Evolutionary conservation across 2,797 vertebrate genomes (phyloP), one percentile per base, ranked within the genome.

Genomic region (Pseudochirops corinnae): DNA sequence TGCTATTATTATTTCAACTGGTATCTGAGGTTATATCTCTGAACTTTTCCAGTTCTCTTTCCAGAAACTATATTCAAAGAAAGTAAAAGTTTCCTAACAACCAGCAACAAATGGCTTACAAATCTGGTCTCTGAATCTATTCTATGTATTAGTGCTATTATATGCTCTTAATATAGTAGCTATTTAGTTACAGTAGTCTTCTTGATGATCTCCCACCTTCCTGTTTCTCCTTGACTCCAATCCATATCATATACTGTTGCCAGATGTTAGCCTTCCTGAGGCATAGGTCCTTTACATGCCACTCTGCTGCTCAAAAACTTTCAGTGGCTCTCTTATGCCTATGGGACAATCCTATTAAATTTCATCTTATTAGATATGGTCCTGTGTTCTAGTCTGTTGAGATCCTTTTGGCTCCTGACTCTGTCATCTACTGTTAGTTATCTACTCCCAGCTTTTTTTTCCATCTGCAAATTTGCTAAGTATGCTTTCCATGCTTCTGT

Each of bases 71-170:
- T 82, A 82, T 39, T 50, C 39, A 50, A 26, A 21, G 21, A 12
- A 87, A 39, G 21, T 46, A 26, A 87, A 87, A 46, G 12, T 12
- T 46, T 82, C n/a, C 21, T 87, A 87, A 87, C 74, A n/a, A 12
- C 16, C 39, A 24, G 0, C 52, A 56, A 91, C 46, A 62, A 93
- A 58, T 13, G 18, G 67, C 52, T 24, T 93, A 46, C 39, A 91
- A 94, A 57, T 92, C 60, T 58, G 29, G 18, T 46, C 92, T 96
- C 67, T 56, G 56, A 55, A 26, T 92, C 57, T 94, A 62, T 74
- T 62, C n/a, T 29, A n/a, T 50, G 12, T 60, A 91, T 67, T 93
- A 29, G 28, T 95, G 39, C 39, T 4, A 4, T 52, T 52, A 52
- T 4, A 52, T 87, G 46, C 39, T 1, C 9, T 26, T 87, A 46